Base-by-base conservation (phyloP, 2,888 invertebrate genomes). In the Masnerella sp. region DNA sequence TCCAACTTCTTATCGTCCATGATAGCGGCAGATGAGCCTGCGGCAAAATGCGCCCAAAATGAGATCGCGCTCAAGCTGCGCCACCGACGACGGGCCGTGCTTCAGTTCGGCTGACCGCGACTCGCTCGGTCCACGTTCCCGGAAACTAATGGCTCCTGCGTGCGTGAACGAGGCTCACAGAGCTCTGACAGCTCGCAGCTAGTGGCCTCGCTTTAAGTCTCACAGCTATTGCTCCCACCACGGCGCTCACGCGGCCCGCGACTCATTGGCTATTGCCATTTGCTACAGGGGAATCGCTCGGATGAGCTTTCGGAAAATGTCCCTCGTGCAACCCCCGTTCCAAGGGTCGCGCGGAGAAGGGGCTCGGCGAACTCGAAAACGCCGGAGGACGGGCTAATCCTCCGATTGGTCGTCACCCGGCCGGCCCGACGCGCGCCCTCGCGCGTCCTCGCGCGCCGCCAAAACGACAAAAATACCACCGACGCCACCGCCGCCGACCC, bases 161-260 rank as follows among this genome's bases (percentile, higher is more conserved):
- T 83, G 87, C 87, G 85, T 87, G 85, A 86, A 85, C 87, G 87
- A 86, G 87, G 85, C 87, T 87, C 87, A 87, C 84, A 87, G 87
- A 87, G 87, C 87, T 87, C 87, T 87, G 87, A 87, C 87, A 87
- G 86, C 85, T 87, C 82, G 83, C 84, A 83, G 86, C 86, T 86
- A 86, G 86, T 86, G 85, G 86, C 86, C 86, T 86, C 87, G 85
- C 87, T 70, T 87, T 87, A 87, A 87, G 87, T 86, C 87, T 85
- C 78, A 80, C 43, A 78, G 81, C 81, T 82, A 79, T 82, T 82
- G 78, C 82, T 85, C 86, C 86, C 86, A 84, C 86, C 81, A 79
- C 77, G 70, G 20, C 75, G 73, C 75, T 72, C n/a, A n/a, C n/a
- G 76, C 73, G 76, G 76, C 81, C 56, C 58, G 71, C 78, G 78